Conservation (phyloP, 1,140 invertebrate species). For the Hestina assimilis region DNA sequence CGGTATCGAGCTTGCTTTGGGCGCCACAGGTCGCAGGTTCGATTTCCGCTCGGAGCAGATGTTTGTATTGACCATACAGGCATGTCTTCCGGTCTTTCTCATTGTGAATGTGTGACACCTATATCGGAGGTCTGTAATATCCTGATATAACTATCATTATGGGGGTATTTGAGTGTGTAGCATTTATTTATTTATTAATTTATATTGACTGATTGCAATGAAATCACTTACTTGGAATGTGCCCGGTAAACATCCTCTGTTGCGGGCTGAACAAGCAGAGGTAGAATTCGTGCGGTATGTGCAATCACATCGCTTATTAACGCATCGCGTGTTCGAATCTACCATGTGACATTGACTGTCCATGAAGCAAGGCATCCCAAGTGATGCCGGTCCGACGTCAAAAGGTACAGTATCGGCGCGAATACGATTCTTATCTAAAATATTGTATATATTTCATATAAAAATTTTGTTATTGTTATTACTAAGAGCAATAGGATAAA, state of each 20-base stretch:
- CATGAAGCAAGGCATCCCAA: slow-evolving; percentile 86
- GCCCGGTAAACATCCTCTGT: slow-evolving; percentile 87
- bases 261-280: slow-evolving; percentile 83
- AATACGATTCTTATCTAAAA: slow-evolving; percentile 64
- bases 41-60: too few relatives aligned
- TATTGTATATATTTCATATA: not conserved
- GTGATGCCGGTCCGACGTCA: slow-evolving; percentile 81
- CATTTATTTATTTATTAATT: too few relatives aligned
- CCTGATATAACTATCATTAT: too few relatives aligned
- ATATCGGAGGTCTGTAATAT: too few relatives aligned
- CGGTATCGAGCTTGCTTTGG: too few relatives aligned
- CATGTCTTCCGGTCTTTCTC: too few relatives aligned
- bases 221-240: slow-evolving; percentile 87
- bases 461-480: not conserved
- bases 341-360: slow-evolving; percentile 88
- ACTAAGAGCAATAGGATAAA: not conserved
- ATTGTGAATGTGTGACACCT: too few relatives aligned
- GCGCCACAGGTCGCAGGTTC: too few relatives aligned
- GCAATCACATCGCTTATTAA: slow-evolving; percentile 90
- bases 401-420: slow-evolving; percentile 43
- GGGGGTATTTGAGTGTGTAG: too few relatives aligned
- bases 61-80: too few relatives aligned
- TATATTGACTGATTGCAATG: not conserved
- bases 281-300: slow-evolving; percentile 76
- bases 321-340: slow-evolving; percentile 87